Base-by-base conservation (phyloP, 2,888 invertebrate genomes). In the Mythimna loreyi region DNA sequence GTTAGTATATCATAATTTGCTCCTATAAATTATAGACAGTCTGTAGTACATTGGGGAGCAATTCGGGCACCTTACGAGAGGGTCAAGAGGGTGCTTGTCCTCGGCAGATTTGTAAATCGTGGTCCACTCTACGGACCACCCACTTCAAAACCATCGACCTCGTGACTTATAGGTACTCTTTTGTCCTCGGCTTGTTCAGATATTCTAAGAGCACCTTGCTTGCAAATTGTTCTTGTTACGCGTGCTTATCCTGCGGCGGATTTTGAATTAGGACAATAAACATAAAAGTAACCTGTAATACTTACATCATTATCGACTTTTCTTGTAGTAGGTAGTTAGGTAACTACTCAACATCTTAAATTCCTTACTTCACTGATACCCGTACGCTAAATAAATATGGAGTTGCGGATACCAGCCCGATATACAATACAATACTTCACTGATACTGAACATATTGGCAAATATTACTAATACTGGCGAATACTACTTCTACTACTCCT, bases 101-200 rank as follows among this genome's bases (percentile, higher is more conserved):
- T 85, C 88, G 79, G 88, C 88, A 83, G 89, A 91, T 92, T 91
- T 91, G 90, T 92, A 92, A 93, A 93, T 91, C 90, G 92, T 87
- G 91, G 91, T 90, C 89, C 89, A 86, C 90, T 90, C 86, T 69
- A 72, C 72, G 79, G 84, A 85, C 86, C 87, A 88, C 83, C 89
- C 86, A 86, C 89, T 89, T 88, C 87, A 87, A 64, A 86, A 89
- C 85, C 84, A 85, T 85, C 85, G 75, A 70, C 85, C 72, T 70
- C 74, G 72, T 72, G 84, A 84, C 81, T 83, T 78, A 57, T 75
- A 40, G 40, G 40, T 36, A 82, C 80, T 85, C 90, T 89, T 87
- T 91, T 91, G 89, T 91, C 86, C 89, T 72, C 72, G 61, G 65
- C 61, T 81, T 76, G 75, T 82, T 67, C 85, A 85, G 80, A 85